phyloP scores from a whole-genome alignment of 2,113 vertebrate genomes.

The Zosterops pallidus region DNA sequence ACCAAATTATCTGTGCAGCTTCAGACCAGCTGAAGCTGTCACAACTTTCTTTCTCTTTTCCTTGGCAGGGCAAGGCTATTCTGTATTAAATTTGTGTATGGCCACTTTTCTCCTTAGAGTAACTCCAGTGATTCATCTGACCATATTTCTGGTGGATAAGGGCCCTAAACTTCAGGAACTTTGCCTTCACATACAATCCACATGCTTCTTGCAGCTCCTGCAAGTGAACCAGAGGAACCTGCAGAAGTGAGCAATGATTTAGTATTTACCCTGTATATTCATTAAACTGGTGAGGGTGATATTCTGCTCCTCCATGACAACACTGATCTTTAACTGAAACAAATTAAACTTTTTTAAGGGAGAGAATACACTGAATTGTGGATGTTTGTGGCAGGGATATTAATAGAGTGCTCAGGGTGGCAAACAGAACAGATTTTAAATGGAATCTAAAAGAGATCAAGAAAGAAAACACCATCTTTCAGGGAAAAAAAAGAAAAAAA shows the following conservation, averaged over 20 bases:
- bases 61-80: background rate
- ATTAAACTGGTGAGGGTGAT: background rate
- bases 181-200: background rate
- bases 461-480: background rate
- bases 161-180: background rate
- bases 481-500: no score
- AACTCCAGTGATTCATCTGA: background rate
- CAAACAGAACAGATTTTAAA: background rate
- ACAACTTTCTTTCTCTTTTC: background rate
- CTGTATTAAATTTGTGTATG: slow-evolving; percentile 20
- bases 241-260: background rate
- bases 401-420: background rate
- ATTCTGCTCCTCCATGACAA: background rate
- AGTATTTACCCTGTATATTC: background rate
- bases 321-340: background rate
- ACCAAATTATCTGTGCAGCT: background rate
- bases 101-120: background rate
- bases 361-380: background rate
- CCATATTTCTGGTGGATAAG: background rate
- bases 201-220: background rate
- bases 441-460: background rate
- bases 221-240: background rate
- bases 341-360: background rate
- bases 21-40: background rate
- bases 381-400: background rate